These are phyloP conservation scores for Oreochromis grahami DNA, from an alignment of 2,797 vertebrate genomes.

Conservation along the genomic window DNA sequence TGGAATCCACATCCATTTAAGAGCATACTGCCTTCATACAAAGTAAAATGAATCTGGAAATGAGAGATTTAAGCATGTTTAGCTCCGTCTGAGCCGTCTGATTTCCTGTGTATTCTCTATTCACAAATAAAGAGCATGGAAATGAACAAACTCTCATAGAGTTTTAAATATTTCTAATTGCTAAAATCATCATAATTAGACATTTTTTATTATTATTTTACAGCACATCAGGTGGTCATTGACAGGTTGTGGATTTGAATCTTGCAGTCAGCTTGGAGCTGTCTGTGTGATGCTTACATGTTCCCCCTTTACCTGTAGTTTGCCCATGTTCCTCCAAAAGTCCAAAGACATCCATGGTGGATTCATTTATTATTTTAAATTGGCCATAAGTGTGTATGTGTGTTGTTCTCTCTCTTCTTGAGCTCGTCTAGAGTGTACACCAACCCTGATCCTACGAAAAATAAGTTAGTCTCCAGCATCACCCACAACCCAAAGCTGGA, in stretches of 20 bases:
- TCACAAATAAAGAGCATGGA: background rate
- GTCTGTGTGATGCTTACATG: background rate
- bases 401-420: background rate
- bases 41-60: background rate
- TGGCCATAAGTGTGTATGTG: background rate
- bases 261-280: too few species aligned
- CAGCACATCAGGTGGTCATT: background rate
- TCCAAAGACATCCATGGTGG: background rate
- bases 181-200: background rate
- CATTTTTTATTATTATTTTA: fast-evolving
- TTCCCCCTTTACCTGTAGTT: background rate
- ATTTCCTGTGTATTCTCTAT: background rate
- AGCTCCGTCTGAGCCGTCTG: background rate
- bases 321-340: background rate
- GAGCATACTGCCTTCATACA: background rate
- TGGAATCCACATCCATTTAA: background rate
- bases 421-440: background rate
- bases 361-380: background rate
- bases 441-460: background rate
- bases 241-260: background rate
- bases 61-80: background rate
- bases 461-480: background rate
- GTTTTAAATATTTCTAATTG: background rate
- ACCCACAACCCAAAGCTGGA: background rate
- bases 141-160: background rate